Conservation (phyloP, 92 coral and sea anemone species). For the Desmophyllum pertusum region DNA sequence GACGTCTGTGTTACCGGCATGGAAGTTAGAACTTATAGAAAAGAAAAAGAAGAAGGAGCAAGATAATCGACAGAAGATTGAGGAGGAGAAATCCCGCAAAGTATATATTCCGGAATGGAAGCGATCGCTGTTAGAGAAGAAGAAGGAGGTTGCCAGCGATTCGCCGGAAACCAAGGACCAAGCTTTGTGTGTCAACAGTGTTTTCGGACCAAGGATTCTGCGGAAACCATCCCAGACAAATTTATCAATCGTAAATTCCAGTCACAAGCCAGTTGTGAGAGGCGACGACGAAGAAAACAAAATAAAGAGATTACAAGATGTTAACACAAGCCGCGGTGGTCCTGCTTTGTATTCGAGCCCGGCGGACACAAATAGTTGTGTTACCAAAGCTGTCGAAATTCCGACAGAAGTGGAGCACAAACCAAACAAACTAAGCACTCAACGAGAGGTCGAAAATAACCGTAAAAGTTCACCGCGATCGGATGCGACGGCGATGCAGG, state of each 20-base stretch:
- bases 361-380: slow-evolving; percentile 36
- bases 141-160: slow-evolving; percentile 50
- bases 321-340: neutral
- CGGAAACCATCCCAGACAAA: slow-evolving; percentile 15
- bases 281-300: slow-evolving; percentile 4
- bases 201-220: slow-evolving; percentile 39
- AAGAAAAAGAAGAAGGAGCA: slow-evolving; percentile 78
- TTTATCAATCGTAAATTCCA: slow-evolving; percentile 9
- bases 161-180: slow-evolving; percentile 41
- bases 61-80: slow-evolving; percentile 62
- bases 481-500: neutral
- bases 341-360: neutral
- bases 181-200: slow-evolving; percentile 55
- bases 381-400: slow-evolving; percentile 43
- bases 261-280: slow-evolving; percentile 6
- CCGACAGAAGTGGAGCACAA: slow-evolving; percentile 36
- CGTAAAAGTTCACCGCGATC: neutral
- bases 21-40: slow-evolving; percentile 86
- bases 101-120: slow-evolving; percentile 84
- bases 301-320: neutral
- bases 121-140: slow-evolving; percentile 66
- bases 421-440: slow-evolving; percentile 23
- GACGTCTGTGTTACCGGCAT: slow-evolving; percentile 86
- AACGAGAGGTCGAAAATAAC: slow-evolving; percentile 11
- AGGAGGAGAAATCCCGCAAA: slow-evolving; percentile 51